Percentiles rank a stretch among this genome's conserved stretches.
phyloP scores from a whole-genome alignment of 2,113 vertebrate genomes.

The Hystrix cristata region DNA sequence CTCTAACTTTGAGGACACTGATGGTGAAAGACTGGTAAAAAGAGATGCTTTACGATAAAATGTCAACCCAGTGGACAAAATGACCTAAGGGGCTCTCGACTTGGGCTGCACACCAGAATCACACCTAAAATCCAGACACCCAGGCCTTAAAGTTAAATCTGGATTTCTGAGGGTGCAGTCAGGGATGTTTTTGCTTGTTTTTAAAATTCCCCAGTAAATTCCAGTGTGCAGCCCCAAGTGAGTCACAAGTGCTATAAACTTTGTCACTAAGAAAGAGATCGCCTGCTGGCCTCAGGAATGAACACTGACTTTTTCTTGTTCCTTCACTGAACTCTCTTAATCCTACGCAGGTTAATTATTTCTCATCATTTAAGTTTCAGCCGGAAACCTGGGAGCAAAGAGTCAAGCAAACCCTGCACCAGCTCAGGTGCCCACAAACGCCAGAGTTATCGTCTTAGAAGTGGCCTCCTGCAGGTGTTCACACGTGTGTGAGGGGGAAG shows the following conservation, averaged over 20 bases:
- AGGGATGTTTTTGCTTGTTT: neutral
- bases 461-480: neutral
- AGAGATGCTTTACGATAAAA: neutral
- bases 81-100: neutral
- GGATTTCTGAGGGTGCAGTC: neutral
- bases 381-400: neutral
- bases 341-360: neutral
- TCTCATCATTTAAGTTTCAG: neutral
- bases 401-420: neutral
- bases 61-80: neutral
- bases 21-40: neutral
- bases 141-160: neutral
- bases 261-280: neutral
- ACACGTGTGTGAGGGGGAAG: rapidly evolving
- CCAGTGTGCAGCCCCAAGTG: neutral
- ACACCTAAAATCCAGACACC: neutral
- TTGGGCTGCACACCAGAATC: neutral
- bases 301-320: neutral
- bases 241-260: neutral
- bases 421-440: neutral
- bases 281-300: neutral
- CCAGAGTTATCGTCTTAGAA: neutral
- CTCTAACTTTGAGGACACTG: neutral
- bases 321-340: neutral
- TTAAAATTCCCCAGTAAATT: neutral